Conservation (phyloP, 2,797 vertebrate genomes). For the Dipus sagitta region DNA sequence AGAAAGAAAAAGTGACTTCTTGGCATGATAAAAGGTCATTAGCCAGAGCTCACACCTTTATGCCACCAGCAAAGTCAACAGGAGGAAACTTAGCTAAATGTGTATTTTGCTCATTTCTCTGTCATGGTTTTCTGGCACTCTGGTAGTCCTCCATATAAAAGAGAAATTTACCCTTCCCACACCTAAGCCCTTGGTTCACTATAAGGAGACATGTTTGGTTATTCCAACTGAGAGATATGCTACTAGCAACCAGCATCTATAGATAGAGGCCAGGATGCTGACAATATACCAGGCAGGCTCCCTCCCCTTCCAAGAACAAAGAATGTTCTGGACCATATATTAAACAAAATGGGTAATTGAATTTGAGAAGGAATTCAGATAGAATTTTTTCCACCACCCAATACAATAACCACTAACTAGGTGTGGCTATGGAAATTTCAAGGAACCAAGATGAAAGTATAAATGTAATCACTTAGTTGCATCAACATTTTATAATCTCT, state of each 20-base stretch:
- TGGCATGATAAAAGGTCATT: background rate
- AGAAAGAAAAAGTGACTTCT: background rate
- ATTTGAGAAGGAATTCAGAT: background rate
- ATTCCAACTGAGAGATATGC: background rate
- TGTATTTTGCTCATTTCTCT: background rate
- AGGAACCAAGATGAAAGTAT: background rate
- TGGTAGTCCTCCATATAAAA: background rate
- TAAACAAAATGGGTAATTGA: background rate
- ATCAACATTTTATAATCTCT: background rate
- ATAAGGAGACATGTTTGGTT: background rate
- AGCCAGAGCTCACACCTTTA: background rate
- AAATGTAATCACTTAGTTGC: background rate
- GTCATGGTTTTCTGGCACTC: background rate
- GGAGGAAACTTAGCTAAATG: background rate
- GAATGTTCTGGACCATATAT: background rate
- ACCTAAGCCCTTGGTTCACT: background rate
- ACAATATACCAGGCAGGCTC: background rate
- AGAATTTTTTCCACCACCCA: background rate
- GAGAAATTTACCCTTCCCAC: background rate
- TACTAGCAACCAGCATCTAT: background rate
- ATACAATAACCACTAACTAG: background rate
- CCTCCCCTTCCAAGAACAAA: background rate
- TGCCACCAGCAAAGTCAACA: too few species aligned
- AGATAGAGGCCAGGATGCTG: background rate
- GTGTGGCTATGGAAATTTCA: background rate